Evolutionary conservation across 1,140 invertebrate species (phyloP).

Genomic region (Octopus bimaculoides): DNA sequence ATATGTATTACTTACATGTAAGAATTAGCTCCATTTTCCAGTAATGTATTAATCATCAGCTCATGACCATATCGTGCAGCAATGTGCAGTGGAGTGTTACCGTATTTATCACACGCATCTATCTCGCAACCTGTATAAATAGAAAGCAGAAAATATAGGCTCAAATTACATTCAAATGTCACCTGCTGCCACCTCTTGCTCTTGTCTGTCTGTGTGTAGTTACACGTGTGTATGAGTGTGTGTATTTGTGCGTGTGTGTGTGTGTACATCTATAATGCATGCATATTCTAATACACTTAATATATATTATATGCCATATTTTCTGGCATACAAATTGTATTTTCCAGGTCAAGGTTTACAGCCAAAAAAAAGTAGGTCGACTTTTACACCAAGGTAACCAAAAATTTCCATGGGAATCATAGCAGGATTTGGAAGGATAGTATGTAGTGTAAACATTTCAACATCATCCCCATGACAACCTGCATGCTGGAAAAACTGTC

Average conservation of each 20-base stretch:
- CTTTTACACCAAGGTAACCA: too few species aligned
- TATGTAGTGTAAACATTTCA: too few species aligned
- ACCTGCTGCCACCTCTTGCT: too few species aligned
- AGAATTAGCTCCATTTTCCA: conserved; percentile 61
- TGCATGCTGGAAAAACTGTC: too few species aligned
- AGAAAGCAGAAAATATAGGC: conserved; percentile 17
- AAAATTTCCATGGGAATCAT: too few species aligned
- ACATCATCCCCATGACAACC: too few species aligned
- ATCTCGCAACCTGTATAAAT: conserved; percentile 62
- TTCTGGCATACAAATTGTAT: too few species aligned
- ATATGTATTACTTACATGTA: conserved; percentile 47
- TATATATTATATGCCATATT: neutral
- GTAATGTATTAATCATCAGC: conserved; percentile 49
- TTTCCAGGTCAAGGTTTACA: too few species aligned
- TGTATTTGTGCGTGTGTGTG: neutral
- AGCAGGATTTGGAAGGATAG: too few species aligned
- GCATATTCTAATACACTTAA: neutral
- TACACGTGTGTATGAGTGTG: neutral
- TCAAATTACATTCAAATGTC: neutral
- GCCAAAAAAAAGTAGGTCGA: too few species aligned
- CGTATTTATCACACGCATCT: conserved; percentile 61
- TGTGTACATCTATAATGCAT: neutral
- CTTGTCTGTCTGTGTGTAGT: neutral
- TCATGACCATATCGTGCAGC: conserved; percentile 55
- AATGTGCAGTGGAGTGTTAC: conserved; percentile 76